These are phyloP conservation scores for Anoplopoma fimbria DNA, from an alignment of 2,113 vertebrate species.

Conservation along the genomic window DNA sequence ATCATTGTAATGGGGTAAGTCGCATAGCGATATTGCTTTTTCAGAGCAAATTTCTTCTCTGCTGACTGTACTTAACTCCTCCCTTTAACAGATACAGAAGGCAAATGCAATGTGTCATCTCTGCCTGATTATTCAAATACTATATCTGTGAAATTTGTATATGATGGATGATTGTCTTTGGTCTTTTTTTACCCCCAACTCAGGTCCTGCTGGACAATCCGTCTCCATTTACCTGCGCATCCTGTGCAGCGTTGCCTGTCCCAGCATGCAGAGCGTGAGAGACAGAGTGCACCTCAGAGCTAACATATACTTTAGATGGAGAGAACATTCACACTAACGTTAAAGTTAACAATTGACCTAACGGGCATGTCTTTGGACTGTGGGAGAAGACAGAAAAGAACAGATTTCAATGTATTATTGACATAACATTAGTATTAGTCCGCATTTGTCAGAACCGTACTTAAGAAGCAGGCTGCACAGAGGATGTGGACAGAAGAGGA, in stretches of 20 bases:
- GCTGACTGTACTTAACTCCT: too few species aligned
- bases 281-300: neutral
- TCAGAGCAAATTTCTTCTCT: neutral
- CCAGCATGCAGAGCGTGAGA: neutral
- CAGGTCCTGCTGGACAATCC: neutral
- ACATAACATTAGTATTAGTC: neutral
- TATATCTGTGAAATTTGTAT: too few species aligned
- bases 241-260: neutral
- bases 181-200: too few species aligned
- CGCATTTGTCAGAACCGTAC: neutral
- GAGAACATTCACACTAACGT: neutral
- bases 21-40: constrained; percentile 7
- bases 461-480: neutral
- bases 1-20: too few species aligned
- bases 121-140: too few species aligned
- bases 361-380: neutral
- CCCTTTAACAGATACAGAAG: too few species aligned
- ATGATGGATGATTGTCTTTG: too few species aligned
- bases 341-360: neutral
- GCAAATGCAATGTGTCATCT: too few species aligned
- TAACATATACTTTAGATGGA: neutral
- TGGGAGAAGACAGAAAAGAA: neutral
- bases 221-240: neutral
- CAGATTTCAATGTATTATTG: neutral
- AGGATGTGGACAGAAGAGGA: neutral